phyloP scores from a whole-genome alignment of 2,888 invertebrate species.

The Anthoptus insignis region DNA sequence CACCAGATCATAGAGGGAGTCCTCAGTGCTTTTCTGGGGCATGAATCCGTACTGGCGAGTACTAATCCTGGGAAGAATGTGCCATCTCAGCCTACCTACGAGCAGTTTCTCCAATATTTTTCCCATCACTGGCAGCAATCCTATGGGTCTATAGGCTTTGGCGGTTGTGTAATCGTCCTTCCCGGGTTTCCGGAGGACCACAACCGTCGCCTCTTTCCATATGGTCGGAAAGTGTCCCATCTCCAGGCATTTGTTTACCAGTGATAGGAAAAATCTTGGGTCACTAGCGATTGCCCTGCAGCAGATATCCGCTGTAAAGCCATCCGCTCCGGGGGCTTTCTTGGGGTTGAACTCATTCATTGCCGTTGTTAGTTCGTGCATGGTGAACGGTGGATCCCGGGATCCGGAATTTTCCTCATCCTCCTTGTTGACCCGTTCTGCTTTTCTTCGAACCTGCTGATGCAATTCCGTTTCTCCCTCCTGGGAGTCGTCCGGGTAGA shows the following conservation, averaged over 20 bases:
- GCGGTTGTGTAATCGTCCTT: neutral
- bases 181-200: neutral
- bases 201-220: neutral
- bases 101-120: constrained; percentile 12
- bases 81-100: neutral
- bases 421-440: neutral
- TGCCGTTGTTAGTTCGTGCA: neutral
- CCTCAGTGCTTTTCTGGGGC: neutral
- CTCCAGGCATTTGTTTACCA: neutral
- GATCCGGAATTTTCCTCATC: neutral
- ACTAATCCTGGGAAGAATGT: constrained; percentile 1
- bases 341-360: neutral
- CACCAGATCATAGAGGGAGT: constrained; percentile 4
- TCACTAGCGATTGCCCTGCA: neutral
- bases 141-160: neutral
- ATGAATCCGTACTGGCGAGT: neutral
- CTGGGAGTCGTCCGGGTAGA: neutral
- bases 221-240: neutral
- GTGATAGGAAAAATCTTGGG: neutral
- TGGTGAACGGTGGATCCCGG: neutral
- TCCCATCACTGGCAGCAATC: neutral
- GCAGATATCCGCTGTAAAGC: neutral
- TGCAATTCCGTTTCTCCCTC: neutral
- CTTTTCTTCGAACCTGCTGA: neutral
- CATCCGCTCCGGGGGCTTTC: neutral